Conservation (phyloP, 2,797 vertebrate genomes). For the Danio kyathit region DNA sequence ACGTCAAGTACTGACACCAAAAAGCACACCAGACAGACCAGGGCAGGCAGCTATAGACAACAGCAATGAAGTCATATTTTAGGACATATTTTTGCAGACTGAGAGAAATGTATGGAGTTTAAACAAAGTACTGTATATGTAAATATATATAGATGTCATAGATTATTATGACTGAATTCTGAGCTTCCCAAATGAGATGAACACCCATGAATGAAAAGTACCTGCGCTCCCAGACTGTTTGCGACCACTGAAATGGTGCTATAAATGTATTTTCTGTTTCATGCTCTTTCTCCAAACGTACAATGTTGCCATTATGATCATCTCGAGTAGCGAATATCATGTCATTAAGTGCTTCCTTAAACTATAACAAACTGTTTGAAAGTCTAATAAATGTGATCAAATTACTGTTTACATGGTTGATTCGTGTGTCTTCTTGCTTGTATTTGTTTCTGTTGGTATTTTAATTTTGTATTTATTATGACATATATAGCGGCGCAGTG, state of each 20-base stretch:
- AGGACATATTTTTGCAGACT: conserved; percentile 24
- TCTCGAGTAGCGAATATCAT: conserved; percentile 55
- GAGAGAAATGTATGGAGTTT: background rate
- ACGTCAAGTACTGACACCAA: conserved; percentile 71
- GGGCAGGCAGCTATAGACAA: conserved; percentile 19
- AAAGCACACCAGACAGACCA: conserved; percentile 15
- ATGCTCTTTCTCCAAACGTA: conserved; percentile 64
- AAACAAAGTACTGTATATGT: conserved; percentile 68
- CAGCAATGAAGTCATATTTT: conserved; percentile 1
- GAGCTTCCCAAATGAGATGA: conserved; percentile 39
- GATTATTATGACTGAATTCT: conserved; percentile 8
- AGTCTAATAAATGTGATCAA: conserved; percentile 78
- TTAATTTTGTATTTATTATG: background rate
- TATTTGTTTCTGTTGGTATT: conserved; percentile 40
- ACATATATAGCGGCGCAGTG: too few species aligned
- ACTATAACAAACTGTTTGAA: conserved; percentile 69
- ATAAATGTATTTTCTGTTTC: conserved; percentile 70
- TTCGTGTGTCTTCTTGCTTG: background rate
- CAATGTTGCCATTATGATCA: conserved; percentile 39
- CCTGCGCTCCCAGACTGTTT: conserved; percentile 62
- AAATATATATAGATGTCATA: conserved; percentile 60
- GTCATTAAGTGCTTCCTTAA: conserved; percentile 77
- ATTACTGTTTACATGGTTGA: conserved; percentile 59
- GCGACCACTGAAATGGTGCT: conserved; percentile 79
- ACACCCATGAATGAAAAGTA: conserved; percentile 15